phyloP scores from a whole-genome alignment of 2,797 vertebrate species.

The Macropus fuliginosus region DNA sequence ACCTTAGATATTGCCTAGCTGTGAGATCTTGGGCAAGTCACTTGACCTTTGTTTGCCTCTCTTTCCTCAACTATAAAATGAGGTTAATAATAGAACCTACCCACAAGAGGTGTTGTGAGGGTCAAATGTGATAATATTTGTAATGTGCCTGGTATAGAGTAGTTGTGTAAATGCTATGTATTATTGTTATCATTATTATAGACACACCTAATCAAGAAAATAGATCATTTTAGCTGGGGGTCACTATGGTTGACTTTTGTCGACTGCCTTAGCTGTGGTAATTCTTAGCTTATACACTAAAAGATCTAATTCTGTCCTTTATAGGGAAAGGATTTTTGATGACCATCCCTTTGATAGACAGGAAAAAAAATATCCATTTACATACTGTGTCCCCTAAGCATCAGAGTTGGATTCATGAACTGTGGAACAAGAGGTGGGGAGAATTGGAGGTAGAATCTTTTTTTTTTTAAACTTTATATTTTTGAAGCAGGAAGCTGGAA shows the following conservation, averaged over 20 bases:
- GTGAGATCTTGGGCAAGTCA: neutral
- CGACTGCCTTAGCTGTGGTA: neutral
- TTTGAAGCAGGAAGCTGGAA: slow-evolving; percentile 60
- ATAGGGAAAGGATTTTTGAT: neutral
- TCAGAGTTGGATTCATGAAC: slow-evolving; percentile 86
- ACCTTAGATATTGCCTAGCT: neutral
- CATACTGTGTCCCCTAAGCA: slow-evolving; percentile 89
- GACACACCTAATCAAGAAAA: neutral
- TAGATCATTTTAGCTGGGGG: neutral
- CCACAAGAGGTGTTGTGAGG: neutral
- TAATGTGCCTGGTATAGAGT: neutral
- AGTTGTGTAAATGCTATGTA: neutral
- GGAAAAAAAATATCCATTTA: slow-evolving; percentile 83
- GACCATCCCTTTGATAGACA: slow-evolving; percentile 67
- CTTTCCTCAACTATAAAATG: neutral
- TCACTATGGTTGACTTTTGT: neutral
- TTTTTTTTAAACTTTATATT: slow-evolving; percentile 66
- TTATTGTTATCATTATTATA: neutral
- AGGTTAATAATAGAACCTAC: neutral
- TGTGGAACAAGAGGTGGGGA: slow-evolving; percentile 83
- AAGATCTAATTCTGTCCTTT: neutral
- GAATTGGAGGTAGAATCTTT: slow-evolving; percentile 83
- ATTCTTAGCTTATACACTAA: neutral
- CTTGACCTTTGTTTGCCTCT: neutral
- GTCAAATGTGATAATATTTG: neutral